These are phyloP conservation scores for Marisa cornuarietis DNA, from an alignment of 1,140 invertebrate species.

Conservation along the genomic window DNA sequence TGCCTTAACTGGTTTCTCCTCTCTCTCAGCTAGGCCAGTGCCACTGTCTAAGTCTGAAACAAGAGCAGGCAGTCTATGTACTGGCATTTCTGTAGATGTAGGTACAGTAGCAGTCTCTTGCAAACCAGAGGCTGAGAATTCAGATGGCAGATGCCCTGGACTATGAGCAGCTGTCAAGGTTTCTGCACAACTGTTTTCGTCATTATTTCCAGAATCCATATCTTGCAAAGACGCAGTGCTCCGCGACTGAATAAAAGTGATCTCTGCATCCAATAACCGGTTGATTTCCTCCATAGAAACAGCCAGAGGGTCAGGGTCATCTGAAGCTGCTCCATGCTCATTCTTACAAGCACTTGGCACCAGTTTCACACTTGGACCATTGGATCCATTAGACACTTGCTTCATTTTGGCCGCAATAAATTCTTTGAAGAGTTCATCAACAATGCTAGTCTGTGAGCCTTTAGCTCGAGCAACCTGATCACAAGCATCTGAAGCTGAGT, in stretches of 20 bases:
- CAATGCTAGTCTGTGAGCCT: constrained; percentile 32
- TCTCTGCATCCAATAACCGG: constrained; percentile 65
- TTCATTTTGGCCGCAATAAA: constrained; percentile 49
- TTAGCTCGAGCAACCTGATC: not conserved
- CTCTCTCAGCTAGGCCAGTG: not conserved
- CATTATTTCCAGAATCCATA: not conserved
- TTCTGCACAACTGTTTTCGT: constrained; percentile 5
- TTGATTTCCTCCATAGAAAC: constrained; percentile 63
- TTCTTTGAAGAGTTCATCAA: constrained; percentile 54
- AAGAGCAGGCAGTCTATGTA: not conserved
- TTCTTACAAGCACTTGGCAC: not conserved
- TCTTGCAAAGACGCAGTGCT: not conserved
- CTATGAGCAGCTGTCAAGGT: not conserved
- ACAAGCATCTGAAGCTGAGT: not conserved
- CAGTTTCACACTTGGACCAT: constrained; percentile 40
- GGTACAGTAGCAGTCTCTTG: too few relatives aligned
- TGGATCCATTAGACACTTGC: constrained; percentile 40
- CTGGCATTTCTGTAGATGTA: too few relatives aligned
- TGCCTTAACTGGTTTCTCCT: not conserved
- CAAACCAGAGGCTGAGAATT: not conserved
- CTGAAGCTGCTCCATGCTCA: constrained; percentile 1
- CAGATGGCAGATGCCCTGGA: not conserved
- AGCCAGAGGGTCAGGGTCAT: constrained; percentile 52
- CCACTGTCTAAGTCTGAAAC: not conserved
- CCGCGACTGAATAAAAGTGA: constrained; percentile 31